phyloP scores from a whole-genome alignment of 2,797 vertebrate species.

The Varecia variegata region DNA sequence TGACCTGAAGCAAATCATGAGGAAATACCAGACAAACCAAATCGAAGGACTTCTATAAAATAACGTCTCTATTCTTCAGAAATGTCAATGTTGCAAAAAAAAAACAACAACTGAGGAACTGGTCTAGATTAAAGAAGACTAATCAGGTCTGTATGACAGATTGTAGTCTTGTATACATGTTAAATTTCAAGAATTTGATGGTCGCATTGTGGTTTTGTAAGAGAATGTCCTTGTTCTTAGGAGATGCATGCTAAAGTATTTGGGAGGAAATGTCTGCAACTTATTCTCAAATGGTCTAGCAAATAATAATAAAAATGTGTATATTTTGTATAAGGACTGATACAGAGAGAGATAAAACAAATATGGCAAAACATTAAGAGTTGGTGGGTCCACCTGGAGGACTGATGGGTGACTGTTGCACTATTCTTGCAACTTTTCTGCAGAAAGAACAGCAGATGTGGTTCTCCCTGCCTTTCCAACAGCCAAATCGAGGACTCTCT shows the following conservation, averaged over 20 bases:
- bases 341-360: not conserved
- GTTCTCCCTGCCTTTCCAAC: not conserved
- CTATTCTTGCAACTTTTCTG: not conserved
- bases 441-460: not conserved
- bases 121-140: not conserved
- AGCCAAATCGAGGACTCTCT: not conserved
- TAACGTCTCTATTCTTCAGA: not conserved
- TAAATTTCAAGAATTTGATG: not conserved
- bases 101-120: not conserved
- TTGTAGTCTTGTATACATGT: not conserved
- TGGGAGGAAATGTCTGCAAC: not conserved
- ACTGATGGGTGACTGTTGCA: not conserved
- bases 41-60: not conserved
- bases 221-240: not conserved
- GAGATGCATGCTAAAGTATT: not conserved
- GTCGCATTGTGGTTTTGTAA: not conserved
- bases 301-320: not conserved
- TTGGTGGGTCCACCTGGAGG: not conserved
- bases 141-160: not conserved
- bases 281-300: not conserved
- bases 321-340: not conserved
- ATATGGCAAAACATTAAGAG: not conserved
- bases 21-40: not conserved
- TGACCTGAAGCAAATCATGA: not conserved
- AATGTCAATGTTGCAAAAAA: not conserved